Percentiles rank a stretch among this genome's conserved stretches.
phyloP scores from a whole-genome alignment of 53 echinoderm and acorn worm species.

The Paracentrotus lividus region DNA sequence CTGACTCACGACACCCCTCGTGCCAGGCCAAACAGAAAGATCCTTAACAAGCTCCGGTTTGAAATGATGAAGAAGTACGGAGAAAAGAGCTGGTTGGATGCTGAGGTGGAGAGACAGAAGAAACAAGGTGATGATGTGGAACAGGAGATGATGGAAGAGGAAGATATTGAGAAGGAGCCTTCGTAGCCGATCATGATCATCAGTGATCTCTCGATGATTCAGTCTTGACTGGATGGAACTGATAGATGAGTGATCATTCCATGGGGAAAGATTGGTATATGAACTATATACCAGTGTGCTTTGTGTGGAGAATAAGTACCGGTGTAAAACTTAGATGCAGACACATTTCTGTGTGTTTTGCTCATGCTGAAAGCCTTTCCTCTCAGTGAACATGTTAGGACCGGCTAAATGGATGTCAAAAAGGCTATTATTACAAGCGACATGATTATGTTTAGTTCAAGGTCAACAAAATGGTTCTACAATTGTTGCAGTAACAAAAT shows the following conservation, averaged over 20 bases:
- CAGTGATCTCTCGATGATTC: background rate
- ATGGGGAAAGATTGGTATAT: background rate
- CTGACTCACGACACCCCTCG: constrained; percentile 76
- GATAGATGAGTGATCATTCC: background rate
- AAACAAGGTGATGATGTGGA: background rate
- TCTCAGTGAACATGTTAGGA: no score
- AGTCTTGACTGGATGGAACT: background rate
- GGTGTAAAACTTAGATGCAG: no score
- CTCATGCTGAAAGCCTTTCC: no score
- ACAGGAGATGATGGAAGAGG: constrained; percentile 50
- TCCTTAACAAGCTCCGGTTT: constrained; percentile 80
- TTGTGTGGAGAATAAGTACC: no score
- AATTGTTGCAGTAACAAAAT: background rate
- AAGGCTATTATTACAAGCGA: no score
- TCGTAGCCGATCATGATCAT: background rate
- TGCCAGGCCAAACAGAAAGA: constrained; percentile 84
- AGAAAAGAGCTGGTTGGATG: constrained; percentile 37
- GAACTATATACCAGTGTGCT: no score
- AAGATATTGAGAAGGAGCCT: background rate
- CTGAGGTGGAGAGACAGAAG: constrained; percentile 57
- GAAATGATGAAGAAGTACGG: constrained; percentile 87
- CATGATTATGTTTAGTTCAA: no score
- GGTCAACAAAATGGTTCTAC: background rate
- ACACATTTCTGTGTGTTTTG: no score
- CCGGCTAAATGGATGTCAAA: no score